These are phyloP conservation scores for Sphinx pinastri DNA, from an alignment of 2,888 invertebrate genomes.

Conservation along the genomic window DNA sequence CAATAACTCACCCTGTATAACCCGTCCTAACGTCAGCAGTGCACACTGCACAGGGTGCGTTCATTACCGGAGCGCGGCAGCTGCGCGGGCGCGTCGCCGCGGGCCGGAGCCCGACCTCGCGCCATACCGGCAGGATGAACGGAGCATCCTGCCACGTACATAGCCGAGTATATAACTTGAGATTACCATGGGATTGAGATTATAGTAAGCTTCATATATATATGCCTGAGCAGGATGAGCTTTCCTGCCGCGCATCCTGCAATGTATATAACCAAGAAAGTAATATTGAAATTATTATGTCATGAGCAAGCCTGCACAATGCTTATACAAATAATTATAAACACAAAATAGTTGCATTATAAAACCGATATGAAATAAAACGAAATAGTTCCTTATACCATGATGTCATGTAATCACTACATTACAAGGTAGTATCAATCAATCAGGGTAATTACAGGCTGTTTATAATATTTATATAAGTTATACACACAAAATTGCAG, in stretches of 20 bases:
- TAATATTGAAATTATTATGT: too few species aligned
- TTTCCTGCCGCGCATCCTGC: background rate
- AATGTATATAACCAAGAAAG: background rate
- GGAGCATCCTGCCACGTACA: conserved; percentile 1
- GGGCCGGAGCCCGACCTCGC: conserved; percentile 30
- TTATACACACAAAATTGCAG: background rate
- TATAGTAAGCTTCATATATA: too few species aligned
- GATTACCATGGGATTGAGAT: background rate
- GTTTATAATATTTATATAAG: conserved; percentile 1
- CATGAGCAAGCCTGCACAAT: too few species aligned
- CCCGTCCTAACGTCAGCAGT: conserved; percentile 39
- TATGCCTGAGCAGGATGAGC: too few species aligned
- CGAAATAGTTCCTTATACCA: background rate
- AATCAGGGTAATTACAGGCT: conserved; percentile 1
- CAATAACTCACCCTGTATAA: conserved; percentile 40
- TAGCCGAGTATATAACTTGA: background rate
- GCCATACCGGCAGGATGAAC: background rate
- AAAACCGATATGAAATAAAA: background rate
- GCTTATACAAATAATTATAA: too few species aligned
- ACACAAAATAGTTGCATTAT: too few species aligned
- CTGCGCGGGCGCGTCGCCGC: conserved; percentile 63
- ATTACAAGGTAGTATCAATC: conserved; percentile 4
- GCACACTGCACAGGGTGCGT: conserved; percentile 53
- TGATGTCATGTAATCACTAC: background rate
- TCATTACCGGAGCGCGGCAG: conserved; percentile 61